Evolutionary conservation across 2,888 invertebrate species (phyloP).

Genomic region (Luffia ferchaultella): DNA sequence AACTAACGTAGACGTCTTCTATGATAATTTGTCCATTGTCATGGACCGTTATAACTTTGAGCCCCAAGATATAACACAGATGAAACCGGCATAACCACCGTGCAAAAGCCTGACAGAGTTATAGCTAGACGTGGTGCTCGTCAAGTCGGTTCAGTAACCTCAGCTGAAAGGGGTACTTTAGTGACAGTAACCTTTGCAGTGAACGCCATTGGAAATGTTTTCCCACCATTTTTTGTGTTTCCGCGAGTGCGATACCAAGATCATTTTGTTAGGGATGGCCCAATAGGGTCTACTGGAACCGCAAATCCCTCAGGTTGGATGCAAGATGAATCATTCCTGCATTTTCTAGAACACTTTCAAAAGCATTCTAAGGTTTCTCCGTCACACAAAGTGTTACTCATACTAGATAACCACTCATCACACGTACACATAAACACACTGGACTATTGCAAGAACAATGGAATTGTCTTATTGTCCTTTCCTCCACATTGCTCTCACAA

Average conservation of each 20-base stretch:
- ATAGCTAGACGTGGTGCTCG: neutral
- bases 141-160: neutral
- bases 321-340: neutral
- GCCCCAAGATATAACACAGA: neutral
- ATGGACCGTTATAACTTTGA: constrained; percentile 1
- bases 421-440: too few species aligned
- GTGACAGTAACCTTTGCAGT: neutral
- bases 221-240: neutral
- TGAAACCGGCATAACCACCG: neutral
- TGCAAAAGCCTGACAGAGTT: neutral
- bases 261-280: neutral
- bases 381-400: too few species aligned
- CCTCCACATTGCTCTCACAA: too few species aligned
- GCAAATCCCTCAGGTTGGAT: neutral
- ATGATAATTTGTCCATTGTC: neutral
- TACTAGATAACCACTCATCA: too few species aligned
- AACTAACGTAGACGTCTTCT: neutral
- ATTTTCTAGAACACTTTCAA: too few species aligned
- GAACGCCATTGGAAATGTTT: neutral
- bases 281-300: neutral
- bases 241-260: neutral
- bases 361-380: too few species aligned
- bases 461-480: too few species aligned
- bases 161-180: neutral
- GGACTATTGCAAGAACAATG: too few species aligned